A percentile compares a stretch with the other conserved stretches of the same genome.
Evolutionary conservation across 2,888 invertebrate species (phyloP).

Genomic region (Yponomeuta evonymella): DNA sequence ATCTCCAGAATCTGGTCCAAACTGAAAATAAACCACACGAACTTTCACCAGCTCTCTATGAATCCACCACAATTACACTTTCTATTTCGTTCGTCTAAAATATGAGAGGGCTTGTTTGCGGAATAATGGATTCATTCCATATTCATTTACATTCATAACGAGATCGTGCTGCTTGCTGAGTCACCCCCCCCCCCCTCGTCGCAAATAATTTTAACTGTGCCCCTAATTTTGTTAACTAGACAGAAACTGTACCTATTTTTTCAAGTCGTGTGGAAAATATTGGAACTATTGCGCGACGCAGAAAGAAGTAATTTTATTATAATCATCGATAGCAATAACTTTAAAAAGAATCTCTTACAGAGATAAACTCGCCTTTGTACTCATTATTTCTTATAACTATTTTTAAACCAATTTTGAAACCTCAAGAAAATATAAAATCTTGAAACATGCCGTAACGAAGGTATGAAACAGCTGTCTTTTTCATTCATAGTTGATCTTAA

Average conservation of each 20-base stretch:
- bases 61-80: conserved; percentile 26
- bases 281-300: background rate
- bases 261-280: background rate
- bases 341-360: background rate
- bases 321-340: background rate
- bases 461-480: too few species aligned
- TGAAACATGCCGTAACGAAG: too few species aligned
- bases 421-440: too few species aligned
- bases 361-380: background rate
- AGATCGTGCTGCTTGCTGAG: conserved; percentile 62
- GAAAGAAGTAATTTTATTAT: background rate
- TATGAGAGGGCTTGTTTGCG: conserved; percentile 64
- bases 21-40: too few species aligned
- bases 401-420: too few species aligned
- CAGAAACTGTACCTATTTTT: background rate
- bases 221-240: conserved; percentile 22
- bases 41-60: conserved; percentile 34
- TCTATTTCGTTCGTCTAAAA: conserved; percentile 45
- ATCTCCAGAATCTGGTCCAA: too few species aligned
- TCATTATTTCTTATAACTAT: too few species aligned
- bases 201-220: conserved; percentile 55
- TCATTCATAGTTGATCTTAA: too few species aligned
- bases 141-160: conserved; percentile 73
- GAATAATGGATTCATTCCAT: conserved; percentile 75
- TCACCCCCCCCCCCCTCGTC: conserved; percentile 48